Percentiles rank a stretch among this genome's conserved stretches.
Evolutionary conservation across 2,113 vertebrate genomes (phyloP).

Genomic region (Cavia porcellus): DNA sequence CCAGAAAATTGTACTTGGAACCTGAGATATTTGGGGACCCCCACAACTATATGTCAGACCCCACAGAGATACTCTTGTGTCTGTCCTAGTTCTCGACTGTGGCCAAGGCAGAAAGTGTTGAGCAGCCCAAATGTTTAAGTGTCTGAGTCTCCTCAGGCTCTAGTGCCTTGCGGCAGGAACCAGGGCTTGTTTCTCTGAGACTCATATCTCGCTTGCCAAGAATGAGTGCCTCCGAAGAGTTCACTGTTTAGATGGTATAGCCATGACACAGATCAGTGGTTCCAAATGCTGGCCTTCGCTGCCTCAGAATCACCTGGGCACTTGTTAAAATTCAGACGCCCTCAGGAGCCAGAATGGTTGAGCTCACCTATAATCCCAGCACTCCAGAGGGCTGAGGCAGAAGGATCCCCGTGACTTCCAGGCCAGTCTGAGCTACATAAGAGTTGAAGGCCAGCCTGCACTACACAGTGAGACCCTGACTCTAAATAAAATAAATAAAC

Average conservation of each 20-base stretch:
- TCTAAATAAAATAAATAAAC: background rate
- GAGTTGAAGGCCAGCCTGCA: background rate
- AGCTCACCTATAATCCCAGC: background rate
- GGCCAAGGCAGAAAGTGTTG: background rate
- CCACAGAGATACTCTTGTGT: background rate
- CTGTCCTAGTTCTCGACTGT: background rate
- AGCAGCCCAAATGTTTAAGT: too few relatives aligned
- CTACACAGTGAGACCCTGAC: background rate
- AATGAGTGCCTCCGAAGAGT: background rate
- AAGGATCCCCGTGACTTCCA: background rate
- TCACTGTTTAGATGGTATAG: background rate
- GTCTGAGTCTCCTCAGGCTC: background rate
- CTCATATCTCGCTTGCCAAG: background rate
- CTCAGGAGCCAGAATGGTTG: background rate
- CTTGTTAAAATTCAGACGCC: background rate
- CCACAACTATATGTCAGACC: background rate
- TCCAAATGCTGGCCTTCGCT: background rate
- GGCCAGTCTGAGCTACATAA: background rate
- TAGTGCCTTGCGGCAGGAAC: background rate
- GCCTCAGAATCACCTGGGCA: background rate
- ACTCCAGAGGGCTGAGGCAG: background rate
- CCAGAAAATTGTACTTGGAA: slow-evolving; percentile 8
- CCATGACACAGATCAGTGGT: background rate
- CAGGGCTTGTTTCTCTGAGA: background rate
- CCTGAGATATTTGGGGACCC: background rate